phyloP scores from a whole-genome alignment of 2,113 vertebrate genomes.

The Alligator mississippiensis region DNA sequence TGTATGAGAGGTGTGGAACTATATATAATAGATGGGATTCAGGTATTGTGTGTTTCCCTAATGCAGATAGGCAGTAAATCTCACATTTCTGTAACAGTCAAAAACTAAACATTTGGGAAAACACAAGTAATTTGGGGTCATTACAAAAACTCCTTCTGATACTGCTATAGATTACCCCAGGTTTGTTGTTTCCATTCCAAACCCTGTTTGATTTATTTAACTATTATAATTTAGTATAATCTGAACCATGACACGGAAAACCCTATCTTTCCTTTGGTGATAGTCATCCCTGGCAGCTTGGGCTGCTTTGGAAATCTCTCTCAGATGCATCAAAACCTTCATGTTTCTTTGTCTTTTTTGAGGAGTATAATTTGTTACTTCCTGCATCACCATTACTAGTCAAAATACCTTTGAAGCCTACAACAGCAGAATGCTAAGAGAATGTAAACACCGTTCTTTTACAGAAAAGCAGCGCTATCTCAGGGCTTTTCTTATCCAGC shows the following conservation, averaged over 20 bases:
- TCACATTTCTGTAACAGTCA: neutral
- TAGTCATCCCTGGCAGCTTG: neutral
- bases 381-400: neutral
- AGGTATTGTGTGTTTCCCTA: neutral
- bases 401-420: conserved; percentile 44
- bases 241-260: neutral
- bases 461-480: neutral
- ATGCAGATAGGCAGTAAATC: neutral
- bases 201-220: neutral
- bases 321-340: neutral
- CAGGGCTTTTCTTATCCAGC: neutral
- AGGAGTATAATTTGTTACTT: neutral
- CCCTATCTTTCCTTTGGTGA: neutral
- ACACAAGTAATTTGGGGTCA: neutral
- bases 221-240: neutral
- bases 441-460: neutral
- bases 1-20: neutral
- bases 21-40: neutral
- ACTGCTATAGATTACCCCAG: neutral
- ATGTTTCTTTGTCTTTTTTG: neutral
- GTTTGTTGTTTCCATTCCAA: neutral
- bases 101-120: neutral
- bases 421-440: neutral
- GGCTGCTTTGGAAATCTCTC: neutral
- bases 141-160: neutral